A percentile compares a stretch with the other conserved stretches of the same genome.
Evolutionary conservation across 2,888 invertebrate genomes (phyloP).

Genomic region (Dione juno): DNA sequence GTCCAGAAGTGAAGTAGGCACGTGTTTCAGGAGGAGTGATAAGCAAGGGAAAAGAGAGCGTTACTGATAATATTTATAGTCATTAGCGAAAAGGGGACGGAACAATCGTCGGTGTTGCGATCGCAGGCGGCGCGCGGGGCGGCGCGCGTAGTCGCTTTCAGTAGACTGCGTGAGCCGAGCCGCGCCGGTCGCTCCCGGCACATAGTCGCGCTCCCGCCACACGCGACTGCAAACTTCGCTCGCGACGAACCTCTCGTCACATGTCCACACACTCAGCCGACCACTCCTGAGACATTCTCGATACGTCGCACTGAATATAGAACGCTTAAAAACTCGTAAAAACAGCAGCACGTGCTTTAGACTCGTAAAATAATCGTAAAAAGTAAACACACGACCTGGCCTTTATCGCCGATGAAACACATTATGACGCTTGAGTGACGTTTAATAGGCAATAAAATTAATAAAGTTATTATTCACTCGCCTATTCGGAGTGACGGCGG

Average conservation of each 20-base stretch:
- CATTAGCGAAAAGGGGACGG: slow-evolving; percentile 84
- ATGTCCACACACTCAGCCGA: slow-evolving; percentile 52
- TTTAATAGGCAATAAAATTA: slow-evolving; percentile 83
- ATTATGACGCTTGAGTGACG: slow-evolving; percentile 83
- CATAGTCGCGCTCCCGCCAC: slow-evolving; percentile 68
- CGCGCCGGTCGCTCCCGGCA: slow-evolving; percentile 80
- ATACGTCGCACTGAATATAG: slow-evolving; percentile 63
- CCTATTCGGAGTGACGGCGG: slow-evolving; percentile 76
- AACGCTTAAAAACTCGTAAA: slow-evolving; percentile 81
- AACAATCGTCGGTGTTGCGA: slow-evolving; percentile 73
- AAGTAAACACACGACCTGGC: slow-evolving; percentile 81
- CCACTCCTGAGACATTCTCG: slow-evolving; percentile 53
- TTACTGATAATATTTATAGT: slow-evolving; percentile 82
- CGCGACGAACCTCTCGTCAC: slow-evolving; percentile 62
- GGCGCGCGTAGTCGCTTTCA: slow-evolving; percentile 84
- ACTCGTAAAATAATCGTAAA: slow-evolving; percentile 84
- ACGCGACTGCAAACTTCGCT: slow-evolving; percentile 77
- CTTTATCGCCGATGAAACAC: slow-evolving; percentile 80
- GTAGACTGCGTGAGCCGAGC: slow-evolving; percentile 87
- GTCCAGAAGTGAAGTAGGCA: slow-evolving; percentile 50
- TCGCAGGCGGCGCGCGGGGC: slow-evolving; percentile 82
- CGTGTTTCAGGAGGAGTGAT: slow-evolving; percentile 74
- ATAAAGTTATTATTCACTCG: slow-evolving; percentile 76
- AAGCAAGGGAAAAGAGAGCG: slow-evolving; percentile 78
- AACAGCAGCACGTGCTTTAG: slow-evolving; percentile 77